Evolutionary conservation across 2,113 vertebrate species (phyloP), one percentile per base, ranked within the genome.

Genomic region (Pycnonotus jocosus): DNA sequence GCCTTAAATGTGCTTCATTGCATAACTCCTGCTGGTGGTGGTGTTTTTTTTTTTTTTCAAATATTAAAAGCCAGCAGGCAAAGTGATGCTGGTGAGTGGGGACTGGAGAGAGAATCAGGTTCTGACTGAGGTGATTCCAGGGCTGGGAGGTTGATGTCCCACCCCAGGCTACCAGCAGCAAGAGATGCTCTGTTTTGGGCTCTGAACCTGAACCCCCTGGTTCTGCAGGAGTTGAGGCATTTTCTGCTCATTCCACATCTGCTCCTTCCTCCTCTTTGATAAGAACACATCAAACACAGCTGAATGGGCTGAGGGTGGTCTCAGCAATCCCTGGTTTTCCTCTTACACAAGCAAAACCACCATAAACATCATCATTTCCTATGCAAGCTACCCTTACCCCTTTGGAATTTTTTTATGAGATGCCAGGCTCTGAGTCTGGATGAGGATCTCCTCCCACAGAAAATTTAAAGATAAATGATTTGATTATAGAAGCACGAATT

Each of bases 371-470:
- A 22, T 69, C 0, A 88, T 89, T 92, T 71, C 44, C 33, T 62
- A 12, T 40, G 6, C 10, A 47, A 58, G 24, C 33, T 86, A 23
- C 35, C 30, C 70, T 18, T 64, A 37, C 9, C 21, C n/a, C 37
- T 45, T 57, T 33, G 76, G 64, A 88, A 83, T 72, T 74, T 74
- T 74, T 77, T 89, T 37, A 48, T 85, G 71, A 77, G 28, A 82
- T 80, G 80, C 33, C 79, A 86, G 54, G 70, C 84, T 95, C 54
- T 72, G 71, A 37, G 38, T 90, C 69, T 94, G 79, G 85, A 94
- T 92, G 82, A 93, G 92, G 65, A 89, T 95, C 54, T 93, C 87
- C 90, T 95, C 95, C 94, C 64, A 94, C 81, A 92, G 93, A 95
- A 92, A 93, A 83, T 70, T 81, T 80, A 85, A 96, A 95, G 87